These are phyloP conservation scores for Blastobasis lacticolella DNA, from an alignment of 2,888 invertebrate species.

Conservation along the genomic window DNA sequence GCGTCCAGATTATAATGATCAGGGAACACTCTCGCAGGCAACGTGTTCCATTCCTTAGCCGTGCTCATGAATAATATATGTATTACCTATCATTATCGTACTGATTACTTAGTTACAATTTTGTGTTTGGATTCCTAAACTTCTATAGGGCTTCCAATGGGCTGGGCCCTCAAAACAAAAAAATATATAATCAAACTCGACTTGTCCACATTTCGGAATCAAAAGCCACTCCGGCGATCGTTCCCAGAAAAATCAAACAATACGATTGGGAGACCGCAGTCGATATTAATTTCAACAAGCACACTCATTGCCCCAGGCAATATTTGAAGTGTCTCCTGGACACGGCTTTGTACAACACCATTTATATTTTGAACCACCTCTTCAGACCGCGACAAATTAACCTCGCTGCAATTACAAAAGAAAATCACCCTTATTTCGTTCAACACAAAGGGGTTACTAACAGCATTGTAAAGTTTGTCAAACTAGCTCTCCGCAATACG, in stretches of 20 bases:
- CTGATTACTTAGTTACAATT: no score
- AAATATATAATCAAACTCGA: no score
- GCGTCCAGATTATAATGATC: no score
- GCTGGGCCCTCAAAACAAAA: no score
- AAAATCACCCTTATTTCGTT: conserved; percentile 15
- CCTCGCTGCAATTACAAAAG: no score
- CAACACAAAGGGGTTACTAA: neutral
- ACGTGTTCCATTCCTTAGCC: no score
- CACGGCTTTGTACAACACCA: conserved; percentile 39
- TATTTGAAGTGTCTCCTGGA: conserved; percentile 45
- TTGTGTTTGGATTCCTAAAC: no score
- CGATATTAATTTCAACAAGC: conserved; percentile 48
- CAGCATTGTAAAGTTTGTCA: conserved; percentile 13
- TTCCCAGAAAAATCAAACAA: conserved; percentile 20
- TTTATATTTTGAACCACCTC: conserved; percentile 62
- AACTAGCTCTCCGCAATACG: conserved; percentile 42
- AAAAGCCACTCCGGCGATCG: conserved; percentile 7
- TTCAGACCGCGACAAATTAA: conserved; percentile 35
- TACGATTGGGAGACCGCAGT: conserved; percentile 9
- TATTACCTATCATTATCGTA: no score
- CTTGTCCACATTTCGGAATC: no score
- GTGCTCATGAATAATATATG: no score
- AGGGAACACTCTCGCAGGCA: no score
- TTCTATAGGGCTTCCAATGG: no score
- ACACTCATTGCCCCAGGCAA: conserved; percentile 32